Evolutionary conservation across 2,888 invertebrate species (phyloP).

Genomic region (Cheilosia grossa): DNA sequence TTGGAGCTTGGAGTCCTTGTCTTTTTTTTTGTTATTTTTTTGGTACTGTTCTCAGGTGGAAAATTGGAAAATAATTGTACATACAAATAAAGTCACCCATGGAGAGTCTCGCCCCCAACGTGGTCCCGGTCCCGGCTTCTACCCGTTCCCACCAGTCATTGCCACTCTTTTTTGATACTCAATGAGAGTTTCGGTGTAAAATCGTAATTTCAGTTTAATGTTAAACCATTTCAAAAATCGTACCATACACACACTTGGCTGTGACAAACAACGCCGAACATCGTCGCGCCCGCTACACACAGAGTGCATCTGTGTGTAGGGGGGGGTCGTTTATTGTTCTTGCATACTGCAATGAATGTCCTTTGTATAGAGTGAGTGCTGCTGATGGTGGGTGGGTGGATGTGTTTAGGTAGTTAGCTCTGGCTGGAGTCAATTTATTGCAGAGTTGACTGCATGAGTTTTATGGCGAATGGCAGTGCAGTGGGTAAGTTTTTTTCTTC

Average conservation of each 20-base stretch:
- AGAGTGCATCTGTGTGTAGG: conserved; percentile 12
- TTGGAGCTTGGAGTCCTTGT: neutral
- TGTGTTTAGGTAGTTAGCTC: conserved; percentile 66
- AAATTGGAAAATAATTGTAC: conserved; percentile 70
- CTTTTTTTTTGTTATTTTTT: neutral
- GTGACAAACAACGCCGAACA: conserved; percentile 24
- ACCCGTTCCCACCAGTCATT: conserved; percentile 12
- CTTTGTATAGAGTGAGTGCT: conserved; percentile 45
- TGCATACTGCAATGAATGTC: conserved; percentile 73
- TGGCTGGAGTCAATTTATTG: conserved; percentile 69
- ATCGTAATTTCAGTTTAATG: conserved; percentile 71
- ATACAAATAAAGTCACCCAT: conserved; percentile 17
- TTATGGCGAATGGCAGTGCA: conserved; percentile 65
- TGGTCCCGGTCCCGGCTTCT: neutral
- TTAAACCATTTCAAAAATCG: conserved; percentile 62
- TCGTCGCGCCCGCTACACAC: neutral
- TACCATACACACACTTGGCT: conserved; percentile 4
- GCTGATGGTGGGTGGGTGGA: conserved; percentile 26
- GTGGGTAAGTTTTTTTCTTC: conserved; percentile 15
- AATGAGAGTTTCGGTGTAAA: conserved; percentile 63
- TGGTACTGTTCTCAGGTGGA: conserved; percentile 58
- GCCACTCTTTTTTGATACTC: conserved; percentile 61
- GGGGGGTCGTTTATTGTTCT: conserved; percentile 70
- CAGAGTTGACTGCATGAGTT: conserved; percentile 73
- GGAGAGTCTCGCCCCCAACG: neutral